A percentile compares a stretch with the other conserved stretches of the same genome.
These are phyloP conservation scores for Sebastes miniatus DNA, from an alignment of 2,797 vertebrate species.

Conservation along the genomic window DNA sequence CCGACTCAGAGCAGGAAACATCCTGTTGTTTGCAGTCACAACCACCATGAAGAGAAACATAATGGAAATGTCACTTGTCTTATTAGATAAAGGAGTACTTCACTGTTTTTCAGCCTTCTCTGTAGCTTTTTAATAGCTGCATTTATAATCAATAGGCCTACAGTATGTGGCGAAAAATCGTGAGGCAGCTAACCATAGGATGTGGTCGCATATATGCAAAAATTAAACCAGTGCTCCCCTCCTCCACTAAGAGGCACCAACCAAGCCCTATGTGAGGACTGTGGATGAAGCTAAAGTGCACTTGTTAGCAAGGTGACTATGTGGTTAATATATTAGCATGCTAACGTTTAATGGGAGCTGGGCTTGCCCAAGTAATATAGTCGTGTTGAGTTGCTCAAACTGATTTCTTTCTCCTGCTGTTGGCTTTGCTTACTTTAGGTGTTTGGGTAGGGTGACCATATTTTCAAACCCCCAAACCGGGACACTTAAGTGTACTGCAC, in stretches of 20 bases:
- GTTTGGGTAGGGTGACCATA: no score
- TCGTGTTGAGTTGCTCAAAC: background rate
- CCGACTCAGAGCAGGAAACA: background rate
- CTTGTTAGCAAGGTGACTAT: background rate
- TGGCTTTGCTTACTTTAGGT: background rate
- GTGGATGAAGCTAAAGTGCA: background rate
- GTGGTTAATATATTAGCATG: background rate
- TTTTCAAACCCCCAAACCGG: no score
- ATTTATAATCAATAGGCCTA: background rate
- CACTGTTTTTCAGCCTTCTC: background rate
- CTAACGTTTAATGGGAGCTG: background rate
- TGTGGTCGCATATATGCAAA: background rate
- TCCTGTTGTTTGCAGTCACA: background rate
- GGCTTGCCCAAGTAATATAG: background rate
- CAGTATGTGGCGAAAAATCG: background rate
- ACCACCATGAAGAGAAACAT: background rate
- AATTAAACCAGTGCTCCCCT: background rate
- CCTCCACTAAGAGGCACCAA: background rate
- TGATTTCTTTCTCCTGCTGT: background rate
- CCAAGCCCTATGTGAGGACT: background rate
- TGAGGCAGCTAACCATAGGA: background rate
- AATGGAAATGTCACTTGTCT: background rate
- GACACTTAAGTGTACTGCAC: no score
- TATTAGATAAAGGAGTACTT: conserved; percentile 20
- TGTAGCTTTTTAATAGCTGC: background rate